Percentiles rank a stretch among this genome's conserved stretches.
phyloP scores from a whole-genome alignment of 2,888 invertebrate species.

The Heteropelma amictum region DNA sequence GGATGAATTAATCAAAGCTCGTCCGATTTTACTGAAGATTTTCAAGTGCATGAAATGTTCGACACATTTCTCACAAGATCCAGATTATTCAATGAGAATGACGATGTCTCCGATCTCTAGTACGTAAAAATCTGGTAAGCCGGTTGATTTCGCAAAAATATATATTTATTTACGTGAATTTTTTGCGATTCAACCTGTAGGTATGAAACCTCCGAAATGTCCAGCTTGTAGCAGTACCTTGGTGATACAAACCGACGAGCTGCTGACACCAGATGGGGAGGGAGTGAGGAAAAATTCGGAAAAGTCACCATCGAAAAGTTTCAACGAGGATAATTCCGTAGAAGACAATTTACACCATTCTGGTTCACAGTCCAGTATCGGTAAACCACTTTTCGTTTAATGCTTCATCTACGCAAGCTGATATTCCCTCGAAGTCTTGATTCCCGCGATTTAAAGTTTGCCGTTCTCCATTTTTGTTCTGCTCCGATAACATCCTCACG shows the following conservation, averaged over 20 bases:
- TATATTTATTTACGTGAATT: background rate
- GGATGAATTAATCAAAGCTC: constrained; percentile 77
- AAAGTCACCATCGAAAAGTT: constrained; percentile 42
- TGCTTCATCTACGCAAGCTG: background rate
- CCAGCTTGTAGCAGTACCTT: constrained; percentile 82
- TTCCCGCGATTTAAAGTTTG: too few species aligned
- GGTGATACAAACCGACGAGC: constrained; percentile 79
- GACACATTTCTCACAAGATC: constrained; percentile 81
- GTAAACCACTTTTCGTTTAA: constrained; percentile 64
- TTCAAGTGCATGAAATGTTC: constrained; percentile 83
- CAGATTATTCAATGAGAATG: constrained; percentile 64
- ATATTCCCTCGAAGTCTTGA: too few species aligned
- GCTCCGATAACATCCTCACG: background rate
- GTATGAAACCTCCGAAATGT: constrained; percentile 75
- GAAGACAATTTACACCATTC: constrained; percentile 69
- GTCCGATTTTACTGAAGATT: constrained; percentile 76
- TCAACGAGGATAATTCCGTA: constrained; percentile 34
- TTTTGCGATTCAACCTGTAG: constrained; percentile 51
- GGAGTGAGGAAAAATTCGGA: constrained; percentile 46
- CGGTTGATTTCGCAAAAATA: background rate
- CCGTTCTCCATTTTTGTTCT: background rate
- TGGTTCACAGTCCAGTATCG: constrained; percentile 77
- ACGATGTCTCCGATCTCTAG: constrained; percentile 50
- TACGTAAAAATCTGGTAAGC: constrained; percentile 40
- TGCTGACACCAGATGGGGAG: constrained; percentile 66